Conservation (phyloP, 2,113 vertebrate species). For the Pholis gunnellus region DNA sequence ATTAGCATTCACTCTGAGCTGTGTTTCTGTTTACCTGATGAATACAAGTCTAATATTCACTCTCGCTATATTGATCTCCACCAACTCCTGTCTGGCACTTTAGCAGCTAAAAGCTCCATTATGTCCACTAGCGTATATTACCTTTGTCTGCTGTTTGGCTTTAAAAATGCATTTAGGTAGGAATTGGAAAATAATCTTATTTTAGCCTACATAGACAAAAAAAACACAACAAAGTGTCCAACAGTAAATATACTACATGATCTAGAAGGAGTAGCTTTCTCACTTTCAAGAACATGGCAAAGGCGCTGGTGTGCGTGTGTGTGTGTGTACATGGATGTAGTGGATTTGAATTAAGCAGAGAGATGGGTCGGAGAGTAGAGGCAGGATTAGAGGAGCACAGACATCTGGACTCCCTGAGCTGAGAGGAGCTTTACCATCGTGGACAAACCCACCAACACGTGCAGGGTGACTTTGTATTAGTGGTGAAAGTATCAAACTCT, state of each 20-base stretch:
- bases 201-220: not conserved
- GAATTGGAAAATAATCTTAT: not conserved
- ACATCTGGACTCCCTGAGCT: constrained; percentile 72
- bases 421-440: constrained; percentile 45
- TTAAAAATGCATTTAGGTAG: not conserved
- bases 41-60: not conserved
- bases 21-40: not conserved
- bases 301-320: constrained; percentile 4
- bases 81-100: not conserved
- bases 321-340: not conserved
- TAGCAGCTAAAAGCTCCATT: not conserved
- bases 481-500: not conserved
- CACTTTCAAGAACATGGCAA: constrained; percentile 26
- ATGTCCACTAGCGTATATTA: not conserved
- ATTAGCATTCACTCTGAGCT: not conserved
- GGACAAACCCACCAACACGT: constrained; percentile 38
- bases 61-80: not conserved
- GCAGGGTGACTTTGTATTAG: not conserved
- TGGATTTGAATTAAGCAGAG: constrained; percentile 34
- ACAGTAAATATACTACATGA: not conserved
- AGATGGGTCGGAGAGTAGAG: constrained; percentile 21
- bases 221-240: not conserved
- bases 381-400: constrained; percentile 66
- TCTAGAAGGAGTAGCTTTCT: not conserved
- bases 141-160: not conserved